phyloP scores from a whole-genome alignment of 2,797 vertebrate genomes.

The Oreochromis mossambicus region DNA sequence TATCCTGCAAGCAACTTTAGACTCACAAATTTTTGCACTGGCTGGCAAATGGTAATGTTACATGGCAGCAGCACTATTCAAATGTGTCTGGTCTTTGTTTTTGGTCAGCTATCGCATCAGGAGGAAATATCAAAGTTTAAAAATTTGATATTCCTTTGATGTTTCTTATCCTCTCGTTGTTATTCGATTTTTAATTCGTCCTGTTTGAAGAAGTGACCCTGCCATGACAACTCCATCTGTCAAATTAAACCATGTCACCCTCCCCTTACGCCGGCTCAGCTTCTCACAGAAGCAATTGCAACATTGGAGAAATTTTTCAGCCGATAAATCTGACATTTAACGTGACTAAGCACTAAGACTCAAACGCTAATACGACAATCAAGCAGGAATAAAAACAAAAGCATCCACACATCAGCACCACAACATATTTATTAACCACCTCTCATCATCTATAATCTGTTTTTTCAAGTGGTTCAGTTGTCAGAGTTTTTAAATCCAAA shows the following conservation, averaged over 20 bases:
- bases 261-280: conserved; percentile 34
- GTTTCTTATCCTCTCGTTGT: conserved; percentile 9
- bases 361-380: background rate
- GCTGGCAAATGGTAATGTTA: conserved; percentile 54
- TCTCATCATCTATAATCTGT: conserved; percentile 71
- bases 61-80: conserved; percentile 63
- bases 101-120: conserved; percentile 30
- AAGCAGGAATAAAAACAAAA: conserved; percentile 12
- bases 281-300: conserved; percentile 42
- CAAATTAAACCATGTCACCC: conserved; percentile 43
- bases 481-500: conserved; percentile 77
- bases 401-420: conserved; percentile 26
- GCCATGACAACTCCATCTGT: conserved; percentile 58
- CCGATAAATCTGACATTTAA: conserved; percentile 9
- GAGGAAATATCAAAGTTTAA: conserved; percentile 37
- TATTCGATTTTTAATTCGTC: background rate
- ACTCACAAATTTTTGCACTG: conserved; percentile 50
- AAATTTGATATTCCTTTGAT: conserved; percentile 47
- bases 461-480: conserved; percentile 90
- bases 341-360: background rate
- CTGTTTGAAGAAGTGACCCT: conserved; percentile 56
- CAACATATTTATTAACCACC: conserved; percentile 52
- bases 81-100: conserved; percentile 21
- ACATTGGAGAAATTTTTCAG: conserved; percentile 28
- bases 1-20: conserved; percentile 63